These are phyloP conservation scores for Chlamydotis undulata DNA, from an alignment of 2,113 vertebrate genomes.

Conservation along the genomic window DNA sequence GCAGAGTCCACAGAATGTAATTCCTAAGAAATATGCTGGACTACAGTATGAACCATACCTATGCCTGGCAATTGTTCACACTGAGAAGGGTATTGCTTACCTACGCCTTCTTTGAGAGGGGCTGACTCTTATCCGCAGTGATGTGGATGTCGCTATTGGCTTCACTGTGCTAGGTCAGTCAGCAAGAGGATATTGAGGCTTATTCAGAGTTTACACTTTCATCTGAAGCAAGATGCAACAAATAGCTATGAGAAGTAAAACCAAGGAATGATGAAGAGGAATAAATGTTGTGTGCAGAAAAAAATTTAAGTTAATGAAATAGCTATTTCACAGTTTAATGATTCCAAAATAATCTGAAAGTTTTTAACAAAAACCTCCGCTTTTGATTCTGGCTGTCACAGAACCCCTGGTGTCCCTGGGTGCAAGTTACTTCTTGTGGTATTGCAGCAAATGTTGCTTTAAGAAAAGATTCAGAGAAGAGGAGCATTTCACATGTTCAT, in stretches of 20 bases:
- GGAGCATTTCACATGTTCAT: background rate
- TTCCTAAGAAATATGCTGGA: background rate
- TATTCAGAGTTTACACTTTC: background rate
- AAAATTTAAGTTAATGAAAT: background rate
- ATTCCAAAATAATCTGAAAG: conserved; percentile 15
- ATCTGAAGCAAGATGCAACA: background rate
- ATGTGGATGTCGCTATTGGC: background rate
- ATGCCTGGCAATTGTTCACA: background rate
- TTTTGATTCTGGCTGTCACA: background rate
- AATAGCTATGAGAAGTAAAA: background rate
- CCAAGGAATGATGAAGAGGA: background rate
- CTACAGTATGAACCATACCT: background rate
- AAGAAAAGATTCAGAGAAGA: background rate
- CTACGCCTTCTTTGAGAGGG: background rate
- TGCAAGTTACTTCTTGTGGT: background rate
- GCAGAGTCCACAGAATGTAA: background rate
- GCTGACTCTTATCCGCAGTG: background rate
- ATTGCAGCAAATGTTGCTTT: background rate
- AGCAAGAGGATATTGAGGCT: background rate
- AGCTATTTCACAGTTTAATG: conserved; percentile 20
- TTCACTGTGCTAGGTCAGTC: background rate
- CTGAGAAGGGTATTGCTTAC: background rate
- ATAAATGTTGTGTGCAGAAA: background rate
- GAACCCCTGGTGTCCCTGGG: background rate
- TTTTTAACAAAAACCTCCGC: background rate